Percentiles rank a stretch among this genome's conserved stretches.
Evolutionary conservation across 2,113 vertebrate genomes (phyloP).

Genomic region (Hemicordylus capensis): DNA sequence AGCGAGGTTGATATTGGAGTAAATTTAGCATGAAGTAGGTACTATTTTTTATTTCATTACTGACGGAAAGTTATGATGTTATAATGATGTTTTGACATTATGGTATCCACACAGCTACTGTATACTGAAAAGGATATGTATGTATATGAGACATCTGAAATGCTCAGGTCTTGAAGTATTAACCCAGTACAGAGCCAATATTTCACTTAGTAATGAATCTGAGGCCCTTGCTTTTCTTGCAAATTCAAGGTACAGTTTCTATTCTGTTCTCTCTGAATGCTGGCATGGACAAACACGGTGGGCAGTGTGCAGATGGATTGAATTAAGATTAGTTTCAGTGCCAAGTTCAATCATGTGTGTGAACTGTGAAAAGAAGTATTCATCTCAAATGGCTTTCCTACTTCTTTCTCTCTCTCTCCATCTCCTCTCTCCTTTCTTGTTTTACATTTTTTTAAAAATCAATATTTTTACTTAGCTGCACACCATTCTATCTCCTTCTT

Average conservation of each 20-base stretch:
- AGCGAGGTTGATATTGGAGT: background rate
- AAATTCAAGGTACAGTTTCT: constrained; percentile 55
- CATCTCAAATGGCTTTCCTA: constrained; percentile 37
- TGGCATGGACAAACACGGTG: constrained; percentile 30
- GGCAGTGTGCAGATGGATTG: constrained; percentile 53
- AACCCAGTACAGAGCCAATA: background rate
- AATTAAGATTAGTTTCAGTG: constrained; percentile 61
- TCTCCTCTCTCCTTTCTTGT: constrained; percentile 20
- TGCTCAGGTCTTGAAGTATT: background rate
- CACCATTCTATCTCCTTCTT: constrained; percentile 22
- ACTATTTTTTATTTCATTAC: background rate
- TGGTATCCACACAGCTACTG: background rate
- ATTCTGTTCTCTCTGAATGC: constrained; percentile 50
- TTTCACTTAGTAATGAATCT: constrained; percentile 29
- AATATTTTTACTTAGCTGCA: constrained; percentile 36
- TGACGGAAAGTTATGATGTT: background rate
- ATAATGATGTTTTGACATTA: background rate
- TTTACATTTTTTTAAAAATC: constrained; percentile 39
- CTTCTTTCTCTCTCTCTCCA: constrained; percentile 26
- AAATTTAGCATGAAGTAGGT: background rate
- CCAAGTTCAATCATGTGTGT: constrained; percentile 56
- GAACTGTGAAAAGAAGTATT: constrained; percentile 68
- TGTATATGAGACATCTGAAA: background rate
- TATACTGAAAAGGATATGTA: background rate
- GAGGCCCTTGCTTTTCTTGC: constrained; percentile 46